Evolutionary conservation across 2,797 vertebrate species (phyloP).

Genomic region (Periparus ater): DNA sequence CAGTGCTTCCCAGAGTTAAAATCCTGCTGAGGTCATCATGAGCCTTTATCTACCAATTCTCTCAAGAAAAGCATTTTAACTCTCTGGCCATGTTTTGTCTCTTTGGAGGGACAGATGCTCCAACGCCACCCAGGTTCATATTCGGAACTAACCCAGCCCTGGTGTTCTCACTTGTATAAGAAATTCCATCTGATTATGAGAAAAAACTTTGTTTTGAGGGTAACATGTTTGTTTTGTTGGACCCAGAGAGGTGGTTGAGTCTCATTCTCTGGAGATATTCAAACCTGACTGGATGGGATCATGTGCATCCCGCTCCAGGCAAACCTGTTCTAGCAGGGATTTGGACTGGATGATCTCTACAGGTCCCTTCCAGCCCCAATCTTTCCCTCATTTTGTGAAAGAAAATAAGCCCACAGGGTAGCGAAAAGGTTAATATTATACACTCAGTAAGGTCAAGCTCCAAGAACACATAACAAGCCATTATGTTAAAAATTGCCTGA

Average conservation of each 20-base stretch:
- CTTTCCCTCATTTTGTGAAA: neutral
- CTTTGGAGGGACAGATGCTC: neutral
- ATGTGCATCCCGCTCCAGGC: neutral
- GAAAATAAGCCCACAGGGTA: neutral
- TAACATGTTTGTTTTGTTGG: neutral
- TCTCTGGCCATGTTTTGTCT: neutral
- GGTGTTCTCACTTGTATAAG: neutral
- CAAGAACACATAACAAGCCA: slow-evolving; percentile 64
- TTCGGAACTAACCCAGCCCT: neutral
- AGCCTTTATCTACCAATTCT: neutral
- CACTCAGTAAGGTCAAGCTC: slow-evolving; percentile 36
- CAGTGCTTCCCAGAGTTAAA: neutral
- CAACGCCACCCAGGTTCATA: neutral
- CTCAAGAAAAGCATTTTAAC: neutral
- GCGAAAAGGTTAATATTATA: slow-evolving; percentile 47
- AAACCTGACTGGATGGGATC: neutral
- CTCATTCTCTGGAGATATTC: neutral
- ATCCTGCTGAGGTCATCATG: neutral
- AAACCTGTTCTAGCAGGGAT: no score
- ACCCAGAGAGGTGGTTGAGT: neutral
- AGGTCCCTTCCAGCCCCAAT: neutral
- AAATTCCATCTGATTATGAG: neutral
- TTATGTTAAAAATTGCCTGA: slow-evolving; percentile 62
- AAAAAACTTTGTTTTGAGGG: neutral
- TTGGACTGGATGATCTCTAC: neutral